Base-by-base conservation (phyloP, 2,888 invertebrate genomes). In the Sisyra terminalis region DNA sequence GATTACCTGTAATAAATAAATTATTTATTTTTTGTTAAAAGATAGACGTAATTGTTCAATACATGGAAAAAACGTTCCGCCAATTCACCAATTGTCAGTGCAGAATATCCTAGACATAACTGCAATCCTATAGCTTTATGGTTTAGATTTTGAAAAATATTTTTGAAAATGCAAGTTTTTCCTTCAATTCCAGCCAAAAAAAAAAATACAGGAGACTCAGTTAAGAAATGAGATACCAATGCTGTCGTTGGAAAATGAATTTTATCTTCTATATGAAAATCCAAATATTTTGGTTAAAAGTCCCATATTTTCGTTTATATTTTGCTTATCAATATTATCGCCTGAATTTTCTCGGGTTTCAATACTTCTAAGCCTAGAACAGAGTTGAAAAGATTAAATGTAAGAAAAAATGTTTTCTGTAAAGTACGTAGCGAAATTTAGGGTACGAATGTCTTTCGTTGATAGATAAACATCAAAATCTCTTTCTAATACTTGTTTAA, bases 401-500 rank as follows among this genome's bases (percentile, higher is more conserved):
- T n/a, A n/a, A n/a, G 24, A 24, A 24, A 24, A 24, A 24, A 24
- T 24, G 24, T 5, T 24, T n/a, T n/a, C n/a, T n/a, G n/a, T n/a
- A n/a, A n/a, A 24, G 7, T 24, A 72, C 71, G 65, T 79, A 14
- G 75, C 73, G 50, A 90, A 79, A 0, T 86, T 90, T 32, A 92
- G 61, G 1, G 73, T 72, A 40, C 90, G 71, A 45, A 93, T 79
- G 50, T 93, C 90, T 55, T 87, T 83, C 4, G 89, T 80, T 0
- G 87, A 78, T 3, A 96, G 66, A 56, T 79, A 78, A 42, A 94
- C 65, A 55, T 93, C 90, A 56, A 82, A 92, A 57, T 90, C 87
- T 52, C 89, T 69, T 59, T 93, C 92, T 2, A 93, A 61, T 0
- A 83, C 82, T 62, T 93, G 92, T 52, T 93, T 93, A 50, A 97